Evolutionary conservation across 2,797 vertebrate genomes (phyloP), one percentile per base, ranked within the genome.

Genomic region (Sebastes nivosus): DNA sequence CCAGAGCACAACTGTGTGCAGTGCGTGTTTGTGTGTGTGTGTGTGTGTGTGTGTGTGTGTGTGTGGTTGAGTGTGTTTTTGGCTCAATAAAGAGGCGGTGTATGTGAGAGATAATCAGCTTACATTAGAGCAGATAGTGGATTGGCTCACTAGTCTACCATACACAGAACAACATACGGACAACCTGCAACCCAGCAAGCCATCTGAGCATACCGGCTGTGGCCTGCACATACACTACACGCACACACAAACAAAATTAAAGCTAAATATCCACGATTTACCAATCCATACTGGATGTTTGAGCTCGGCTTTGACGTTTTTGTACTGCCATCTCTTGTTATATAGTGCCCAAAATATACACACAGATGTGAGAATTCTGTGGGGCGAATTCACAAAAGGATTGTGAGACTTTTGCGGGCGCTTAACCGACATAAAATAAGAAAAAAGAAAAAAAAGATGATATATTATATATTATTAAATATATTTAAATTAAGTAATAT

Each of bases 91-190:
- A 71, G 84, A 80, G 66, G 73, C 32, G 54, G 67, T 59, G 71
- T 86, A 60, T 80, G 69, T 65, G 52, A 70, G 70, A 81, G 81
- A 87, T 93, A 91, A 94, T 89, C 91, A 87, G 91, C 91, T 94
- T 92, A 91, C 78, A 89, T 89, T 74, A 80, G 68, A 79, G 50
- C 81, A 83, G 72, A 85, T 75, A 82, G 82, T 75, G 83, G 84
- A 91, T 89, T 89, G 82, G 84, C 84, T 80, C 75, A 73, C 72
- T 67, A 78, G 81, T 67, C 79, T 69, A 77, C 55, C 67, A 55
- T 46, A 79, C 72, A 79, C 86, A 89, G 52, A 83, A 77, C 69
- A 87, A 72, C 87, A 90, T 75, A 85, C 46, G 54, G 72, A 83
- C 70, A 38, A 72, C 70, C 80, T 76, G 71, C 67, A 80, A 80